phyloP scores from a whole-genome alignment of 2,888 invertebrate species.

The Belgica antarctica region DNA sequence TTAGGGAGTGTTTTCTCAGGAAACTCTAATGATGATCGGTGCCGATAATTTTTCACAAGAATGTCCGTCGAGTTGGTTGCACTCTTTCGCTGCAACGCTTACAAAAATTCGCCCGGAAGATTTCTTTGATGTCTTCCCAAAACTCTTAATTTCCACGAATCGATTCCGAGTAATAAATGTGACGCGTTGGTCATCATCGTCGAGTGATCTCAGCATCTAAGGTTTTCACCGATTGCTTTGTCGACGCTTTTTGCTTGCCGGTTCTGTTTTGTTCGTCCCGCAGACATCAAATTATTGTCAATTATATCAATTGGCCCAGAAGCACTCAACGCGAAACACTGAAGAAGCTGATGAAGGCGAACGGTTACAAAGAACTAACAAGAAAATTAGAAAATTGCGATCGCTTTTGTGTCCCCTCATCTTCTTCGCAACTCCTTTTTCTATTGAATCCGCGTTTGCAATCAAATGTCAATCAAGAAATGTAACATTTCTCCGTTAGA shows the following conservation, averaged over 20 bases:
- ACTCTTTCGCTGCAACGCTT: too few relatives aligned
- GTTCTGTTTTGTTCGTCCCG: background rate
- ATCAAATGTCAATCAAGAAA: slow-evolving; percentile 40
- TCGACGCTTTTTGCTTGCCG: background rate
- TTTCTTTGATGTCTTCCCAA: background rate
- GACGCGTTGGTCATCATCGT: background rate
- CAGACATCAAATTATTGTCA: slow-evolving; percentile 27
- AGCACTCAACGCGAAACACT: slow-evolving; percentile 14
- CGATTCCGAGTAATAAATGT: background rate
- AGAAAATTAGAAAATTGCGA: slow-evolving; percentile 38
- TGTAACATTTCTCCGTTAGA: slow-evolving; percentile 39
- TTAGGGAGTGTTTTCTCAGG: too few relatives aligned
- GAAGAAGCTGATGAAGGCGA: slow-evolving; percentile 17
- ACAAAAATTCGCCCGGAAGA: background rate
- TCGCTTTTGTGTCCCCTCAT: slow-evolving; percentile 27
- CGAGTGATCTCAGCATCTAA: background rate
- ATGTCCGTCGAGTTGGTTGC: too few relatives aligned
- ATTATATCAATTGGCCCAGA: slow-evolving; percentile 21
- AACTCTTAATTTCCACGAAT: background rate
- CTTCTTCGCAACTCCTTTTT: slow-evolving; percentile 16
- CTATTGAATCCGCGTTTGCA: slow-evolving; percentile 18
- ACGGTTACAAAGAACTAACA: slow-evolving; percentile 14
- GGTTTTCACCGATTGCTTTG: background rate
- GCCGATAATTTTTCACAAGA: too few relatives aligned
- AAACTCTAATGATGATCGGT: too few relatives aligned